Conservation (phyloP, 1,140 invertebrate genomes). For the Lamellibrachia luymesi region DNA sequence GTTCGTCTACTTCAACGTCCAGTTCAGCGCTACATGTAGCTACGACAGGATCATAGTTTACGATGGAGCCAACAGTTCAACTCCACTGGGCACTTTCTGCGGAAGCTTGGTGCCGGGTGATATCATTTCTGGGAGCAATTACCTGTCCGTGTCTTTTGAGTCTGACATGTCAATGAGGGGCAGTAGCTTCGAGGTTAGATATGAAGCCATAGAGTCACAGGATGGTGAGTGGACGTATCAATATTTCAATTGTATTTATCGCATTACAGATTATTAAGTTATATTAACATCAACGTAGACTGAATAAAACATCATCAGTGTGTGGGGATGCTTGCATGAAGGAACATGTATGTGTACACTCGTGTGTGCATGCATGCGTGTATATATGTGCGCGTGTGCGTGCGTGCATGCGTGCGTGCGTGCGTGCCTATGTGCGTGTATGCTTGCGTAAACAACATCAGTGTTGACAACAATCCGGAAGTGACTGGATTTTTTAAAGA, state of each 20-base stretch:
- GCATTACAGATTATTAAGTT: no score
- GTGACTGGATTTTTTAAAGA: no score
- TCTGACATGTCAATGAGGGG: background rate
- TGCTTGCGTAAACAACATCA: no score
- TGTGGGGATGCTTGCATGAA: no score
- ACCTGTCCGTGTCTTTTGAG: background rate
- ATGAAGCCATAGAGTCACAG: background rate
- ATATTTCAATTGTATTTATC: background rate
- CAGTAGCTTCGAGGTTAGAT: background rate
- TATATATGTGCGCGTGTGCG: background rate
- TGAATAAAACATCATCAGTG: no score
- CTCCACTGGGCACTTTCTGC: background rate
- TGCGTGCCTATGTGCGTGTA: background rate
- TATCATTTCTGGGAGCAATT: background rate
- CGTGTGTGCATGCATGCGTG: background rate
- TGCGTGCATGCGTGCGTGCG: no score
- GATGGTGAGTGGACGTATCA: background rate
- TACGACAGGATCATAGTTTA: background rate
- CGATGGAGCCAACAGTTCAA: background rate
- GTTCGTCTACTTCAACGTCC: background rate
- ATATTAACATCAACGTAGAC: no score
- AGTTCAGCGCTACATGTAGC: background rate
- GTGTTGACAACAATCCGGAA: no score
- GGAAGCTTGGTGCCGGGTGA: background rate
- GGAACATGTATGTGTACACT: no score